phyloP scores from a whole-genome alignment of 92 coral and sea anemone species.

The Porites lobata region DNA sequence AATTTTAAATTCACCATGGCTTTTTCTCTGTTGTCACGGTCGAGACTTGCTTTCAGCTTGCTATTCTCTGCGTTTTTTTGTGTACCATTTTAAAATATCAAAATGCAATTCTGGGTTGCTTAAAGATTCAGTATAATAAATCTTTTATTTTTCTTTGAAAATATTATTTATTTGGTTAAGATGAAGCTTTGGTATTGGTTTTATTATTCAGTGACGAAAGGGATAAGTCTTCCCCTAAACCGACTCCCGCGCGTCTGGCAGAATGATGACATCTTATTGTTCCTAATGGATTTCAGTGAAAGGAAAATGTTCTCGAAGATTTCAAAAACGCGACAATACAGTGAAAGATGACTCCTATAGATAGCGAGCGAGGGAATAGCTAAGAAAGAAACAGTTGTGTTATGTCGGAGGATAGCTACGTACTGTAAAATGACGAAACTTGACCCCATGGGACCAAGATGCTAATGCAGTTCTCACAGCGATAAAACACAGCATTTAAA shows the following conservation, averaged over 20 bases:
- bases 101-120: too few relatives aligned
- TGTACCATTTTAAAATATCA: too few relatives aligned
- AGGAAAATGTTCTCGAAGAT: conserved; percentile 1
- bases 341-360: neutral
- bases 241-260: too few relatives aligned
- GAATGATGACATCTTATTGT: neutral
- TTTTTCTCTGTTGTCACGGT: too few relatives aligned
- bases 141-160: too few relatives aligned
- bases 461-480: conserved; percentile 9
- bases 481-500: neutral
- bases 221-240: neutral
- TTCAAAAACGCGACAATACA: neutral
- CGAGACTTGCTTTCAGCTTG: too few relatives aligned
- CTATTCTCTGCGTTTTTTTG: too few relatives aligned
- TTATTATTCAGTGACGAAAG: too few relatives aligned
- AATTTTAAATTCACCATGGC: too few relatives aligned
- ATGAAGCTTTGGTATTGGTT: too few relatives aligned
- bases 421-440: conserved; percentile 2
- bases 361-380: conserved; percentile 1
- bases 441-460: conserved; percentile 19
- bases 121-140: too few relatives aligned
- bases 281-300: neutral
- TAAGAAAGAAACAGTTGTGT: neutral
- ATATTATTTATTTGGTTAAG: too few relatives aligned
- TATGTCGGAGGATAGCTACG: neutral